phyloP scores from a whole-genome alignment of 2,797 vertebrate genomes.

The Phoxinus dragarum region DNA sequence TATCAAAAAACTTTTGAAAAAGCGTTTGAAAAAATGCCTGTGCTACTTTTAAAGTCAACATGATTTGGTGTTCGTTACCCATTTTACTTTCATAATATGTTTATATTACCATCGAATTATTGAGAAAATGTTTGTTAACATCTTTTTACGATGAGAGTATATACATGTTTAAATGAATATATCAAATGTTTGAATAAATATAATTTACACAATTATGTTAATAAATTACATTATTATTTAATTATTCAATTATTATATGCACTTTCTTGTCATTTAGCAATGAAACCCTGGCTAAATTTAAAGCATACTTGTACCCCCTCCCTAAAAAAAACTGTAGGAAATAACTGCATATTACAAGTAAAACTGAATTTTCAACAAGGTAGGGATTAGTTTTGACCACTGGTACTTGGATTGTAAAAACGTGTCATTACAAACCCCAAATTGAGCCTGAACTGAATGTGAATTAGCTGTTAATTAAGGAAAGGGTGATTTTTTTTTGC shows the following conservation, averaged over 20 bases:
- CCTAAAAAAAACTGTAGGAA: background rate
- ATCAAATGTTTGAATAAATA: too few relatives aligned
- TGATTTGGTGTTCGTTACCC: background rate
- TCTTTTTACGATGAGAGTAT: background rate
- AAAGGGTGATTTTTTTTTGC: background rate
- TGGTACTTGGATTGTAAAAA: background rate
- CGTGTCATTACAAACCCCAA: background rate
- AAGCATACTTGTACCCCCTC: too few relatives aligned
- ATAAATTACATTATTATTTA: too few relatives aligned
- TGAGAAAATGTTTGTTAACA: background rate
- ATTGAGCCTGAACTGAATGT: too few relatives aligned
- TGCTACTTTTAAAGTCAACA: background rate
- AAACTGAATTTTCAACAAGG: background rate
- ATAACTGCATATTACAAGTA: background rate
- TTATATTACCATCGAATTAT: background rate
- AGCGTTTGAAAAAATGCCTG: background rate
- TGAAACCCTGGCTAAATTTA: too few relatives aligned
- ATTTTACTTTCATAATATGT: background rate
- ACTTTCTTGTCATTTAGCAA: too few relatives aligned
- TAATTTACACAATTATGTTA: too few relatives aligned
- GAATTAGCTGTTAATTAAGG: background rate
- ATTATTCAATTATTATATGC: too few relatives aligned
- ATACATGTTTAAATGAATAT: too few relatives aligned
- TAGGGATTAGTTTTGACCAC: background rate
- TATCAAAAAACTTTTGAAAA: background rate